These are phyloP conservation scores for Adela reaumurella DNA, from an alignment of 2,888 invertebrate genomes.

Conservation along the genomic window DNA sequence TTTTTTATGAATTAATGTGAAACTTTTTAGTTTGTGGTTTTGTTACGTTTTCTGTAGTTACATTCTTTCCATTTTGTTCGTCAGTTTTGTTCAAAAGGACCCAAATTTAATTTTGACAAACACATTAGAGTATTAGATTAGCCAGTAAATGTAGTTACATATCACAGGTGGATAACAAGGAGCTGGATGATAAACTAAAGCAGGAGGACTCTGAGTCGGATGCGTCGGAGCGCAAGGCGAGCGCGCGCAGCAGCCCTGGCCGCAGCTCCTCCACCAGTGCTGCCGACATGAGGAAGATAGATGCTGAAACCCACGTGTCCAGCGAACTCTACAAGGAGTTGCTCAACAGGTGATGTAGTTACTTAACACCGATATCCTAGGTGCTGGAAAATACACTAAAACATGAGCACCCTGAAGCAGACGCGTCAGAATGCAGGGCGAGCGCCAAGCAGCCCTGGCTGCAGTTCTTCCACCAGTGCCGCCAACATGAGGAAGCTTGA, in stretches of 20 bases:
- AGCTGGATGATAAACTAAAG: conserved; percentile 65
- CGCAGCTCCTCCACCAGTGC: conserved; percentile 51
- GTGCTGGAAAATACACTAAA: no score
- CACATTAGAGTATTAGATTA: no score
- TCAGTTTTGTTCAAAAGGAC: no score
- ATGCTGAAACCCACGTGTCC: conserved; percentile 4
- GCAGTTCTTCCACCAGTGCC: no score
- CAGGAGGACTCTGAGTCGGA: conserved; percentile 62
- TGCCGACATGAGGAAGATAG: conserved; percentile 34
- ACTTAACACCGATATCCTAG: background rate
- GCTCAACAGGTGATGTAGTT: conserved; percentile 35
- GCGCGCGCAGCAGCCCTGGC: conserved; percentile 55
- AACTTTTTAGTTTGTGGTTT: background rate
- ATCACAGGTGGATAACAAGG: conserved; percentile 46
- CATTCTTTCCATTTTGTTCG: background rate
- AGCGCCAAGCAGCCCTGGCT: no score
- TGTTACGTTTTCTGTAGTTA: background rate
- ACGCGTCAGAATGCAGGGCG: no score
- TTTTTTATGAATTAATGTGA: conserved; percentile 5
- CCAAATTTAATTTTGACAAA: no score
- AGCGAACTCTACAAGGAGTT: conserved; percentile 29
- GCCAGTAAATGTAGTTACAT: conserved; percentile 52
- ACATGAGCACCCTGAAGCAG: no score
- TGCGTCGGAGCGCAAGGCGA: conserved; percentile 60
- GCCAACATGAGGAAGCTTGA: no score